Base-by-base conservation (phyloP, 2,888 invertebrate species). In the Volucella inflata region DNA sequence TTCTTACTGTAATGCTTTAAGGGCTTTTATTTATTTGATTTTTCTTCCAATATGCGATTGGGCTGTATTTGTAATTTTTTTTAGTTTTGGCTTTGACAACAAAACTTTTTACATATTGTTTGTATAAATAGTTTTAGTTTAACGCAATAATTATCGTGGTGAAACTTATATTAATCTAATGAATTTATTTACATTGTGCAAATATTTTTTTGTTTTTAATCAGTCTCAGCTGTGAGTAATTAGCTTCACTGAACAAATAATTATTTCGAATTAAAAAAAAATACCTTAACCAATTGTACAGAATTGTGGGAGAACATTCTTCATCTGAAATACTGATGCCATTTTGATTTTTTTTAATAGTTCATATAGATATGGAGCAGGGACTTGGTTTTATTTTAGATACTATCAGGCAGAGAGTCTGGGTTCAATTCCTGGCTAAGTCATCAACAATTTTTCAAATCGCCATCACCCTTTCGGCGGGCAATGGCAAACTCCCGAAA, bases 111-210 rank as follows among this genome's bases (percentile, higher is more conserved):
- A 48, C 57, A 62, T 64, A 74, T 79, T 71, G 65, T 72, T 51
- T 38, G 48, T 70, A 42, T 68, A 44, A 68, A 40, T 68, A 42
- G 10, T 72, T 11, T 78, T 67, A 44, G 17, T 55, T 64, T 30
- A 64, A 74, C 55, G n/a, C 36, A 70, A 48, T 70, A 36, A n/a
- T 30, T 57, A 46, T 30, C 48, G 48, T 60, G 14, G 21, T 10
- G 38, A 70, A 50, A 40, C 10, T 50, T 11, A 44, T 40, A 76
- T 36, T 50, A 64, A 65, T 42, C n/a, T 38, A 64, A 74, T 83
- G 67, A 57, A 59, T 48, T 65, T 85, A 81, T 85, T 81, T 84
- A 81, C 81, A 81, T 77, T 72, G 81, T 77, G 81, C 77, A 76
- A 77, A 68, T 67, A 74, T 75, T 67, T 71, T 42, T 59, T 16